phyloP scores from a whole-genome alignment of 1,140 invertebrate species.

The Rhopalosiphum padi region DNA sequence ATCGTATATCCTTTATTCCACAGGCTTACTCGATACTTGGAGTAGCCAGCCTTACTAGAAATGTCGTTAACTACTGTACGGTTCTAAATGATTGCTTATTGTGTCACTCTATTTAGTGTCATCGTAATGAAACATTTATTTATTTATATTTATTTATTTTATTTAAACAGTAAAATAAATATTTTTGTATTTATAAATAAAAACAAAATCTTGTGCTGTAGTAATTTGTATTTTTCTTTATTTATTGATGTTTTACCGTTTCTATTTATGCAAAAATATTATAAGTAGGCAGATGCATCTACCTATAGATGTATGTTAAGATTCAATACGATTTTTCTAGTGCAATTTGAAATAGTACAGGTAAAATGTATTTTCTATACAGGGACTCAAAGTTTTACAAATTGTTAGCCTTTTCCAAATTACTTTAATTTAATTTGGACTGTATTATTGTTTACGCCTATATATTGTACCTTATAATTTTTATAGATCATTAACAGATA shows the following conservation, averaged over 20 bases:
- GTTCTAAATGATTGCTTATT: not conserved
- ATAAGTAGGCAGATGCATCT: too few species aligned
- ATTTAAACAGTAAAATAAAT: too few species aligned
- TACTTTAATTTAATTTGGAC: not conserved
- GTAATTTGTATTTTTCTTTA: too few species aligned
- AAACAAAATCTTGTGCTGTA: too few species aligned
- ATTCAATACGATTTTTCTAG: not conserved
- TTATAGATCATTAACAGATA: not conserved
- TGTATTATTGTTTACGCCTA: not conserved
- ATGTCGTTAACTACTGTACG: not conserved
- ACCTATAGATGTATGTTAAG: too few species aligned
- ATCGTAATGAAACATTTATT: not conserved
- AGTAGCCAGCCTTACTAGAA: not conserved
- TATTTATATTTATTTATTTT: not conserved
- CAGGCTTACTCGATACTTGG: not conserved
- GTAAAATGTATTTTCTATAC: not conserved
- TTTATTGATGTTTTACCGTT: too few species aligned
- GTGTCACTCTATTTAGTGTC: not conserved
- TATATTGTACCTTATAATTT: not conserved
- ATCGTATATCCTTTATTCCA: too few species aligned
- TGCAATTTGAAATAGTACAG: not conserved
- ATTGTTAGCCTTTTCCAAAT: not conserved
- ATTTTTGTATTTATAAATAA: too few species aligned
- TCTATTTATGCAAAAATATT: too few species aligned
- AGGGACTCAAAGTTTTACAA: not conserved